phyloP scores from a whole-genome alignment of 2,113 vertebrate species.

The Chaetodon trifascialis region DNA sequence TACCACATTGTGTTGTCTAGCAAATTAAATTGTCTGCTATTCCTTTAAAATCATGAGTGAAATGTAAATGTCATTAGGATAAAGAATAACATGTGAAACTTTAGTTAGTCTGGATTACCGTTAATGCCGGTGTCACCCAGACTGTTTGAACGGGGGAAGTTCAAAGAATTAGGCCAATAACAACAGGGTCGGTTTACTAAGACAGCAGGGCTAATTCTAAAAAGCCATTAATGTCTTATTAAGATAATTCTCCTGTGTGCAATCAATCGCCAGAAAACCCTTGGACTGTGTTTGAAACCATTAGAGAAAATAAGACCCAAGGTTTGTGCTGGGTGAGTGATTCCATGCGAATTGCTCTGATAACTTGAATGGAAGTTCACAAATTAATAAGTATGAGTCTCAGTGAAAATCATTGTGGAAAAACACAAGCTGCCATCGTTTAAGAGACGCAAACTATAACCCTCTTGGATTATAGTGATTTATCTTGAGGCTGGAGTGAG shows the following conservation, averaged over 20 bases:
- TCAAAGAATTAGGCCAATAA: constrained; percentile 66
- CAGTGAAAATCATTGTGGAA: neutral
- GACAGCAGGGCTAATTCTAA: constrained; percentile 12
- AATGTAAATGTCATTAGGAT: constrained; percentile 34
- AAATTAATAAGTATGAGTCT: neutral
- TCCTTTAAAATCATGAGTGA: constrained; percentile 9
- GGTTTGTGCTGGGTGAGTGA: neutral
- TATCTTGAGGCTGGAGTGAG: constrained; percentile 43
- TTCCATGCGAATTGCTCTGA: neutral
- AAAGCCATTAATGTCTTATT: constrained; percentile 51
- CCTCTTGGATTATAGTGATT: constrained; percentile 44
- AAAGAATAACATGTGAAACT: constrained; percentile 60
- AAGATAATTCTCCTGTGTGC: constrained; percentile 34
- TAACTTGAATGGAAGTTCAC: neutral
- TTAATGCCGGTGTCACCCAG: constrained; percentile 77
- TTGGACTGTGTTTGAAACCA: neutral
- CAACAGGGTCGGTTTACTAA: constrained; percentile 27
- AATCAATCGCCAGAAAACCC: constrained; percentile 17
- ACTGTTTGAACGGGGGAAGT: constrained; percentile 71
- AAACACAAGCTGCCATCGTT: neutral
- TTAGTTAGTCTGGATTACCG: constrained; percentile 65
- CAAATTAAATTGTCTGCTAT: neutral
- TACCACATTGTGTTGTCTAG: neutral
- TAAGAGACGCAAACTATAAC: constrained; percentile 12
- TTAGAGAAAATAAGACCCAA: neutral